Evolutionary conservation across 2,888 invertebrate species (phyloP), one percentile per base, ranked within the genome.

Genomic region (Synergus umbraculus): DNA sequence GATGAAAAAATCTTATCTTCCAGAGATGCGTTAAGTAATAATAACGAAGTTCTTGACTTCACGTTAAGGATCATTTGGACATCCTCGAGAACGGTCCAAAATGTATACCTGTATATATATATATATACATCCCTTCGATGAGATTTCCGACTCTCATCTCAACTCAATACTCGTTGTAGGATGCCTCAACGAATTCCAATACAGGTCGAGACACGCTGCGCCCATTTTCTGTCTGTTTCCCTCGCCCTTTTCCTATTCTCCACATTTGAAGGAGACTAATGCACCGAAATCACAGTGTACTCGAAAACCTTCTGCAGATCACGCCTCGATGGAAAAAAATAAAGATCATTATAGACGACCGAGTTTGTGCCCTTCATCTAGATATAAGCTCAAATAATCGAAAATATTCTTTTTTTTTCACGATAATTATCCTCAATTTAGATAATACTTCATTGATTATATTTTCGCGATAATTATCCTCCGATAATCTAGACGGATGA

Each of bases 41-140:
- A 54, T 81, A 79, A 81, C 79, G 79, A 81, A 78, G 67, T 76
- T 77, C 81, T 81, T 78, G 78, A 81, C 76, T 79, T 79, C 79
- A 66, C 10, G 66, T 66, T 66, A 44, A 66, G 66, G 18, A 44
- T 44, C 66, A 66, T 66, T 66, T 66, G 66, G n/a, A 44, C 44
- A 66, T 66, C 43, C 66, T 66, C 18, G 44, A 44, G 76, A 29
- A 54, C 15, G 29, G 22, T 49, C 49, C 44, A 43, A 18, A 66
- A n/a, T 43, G 18, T 66, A 18, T 66, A 44, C 18, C n/a, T 65
- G 41, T 69, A 49, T 44, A 49, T 46, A 67, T 67, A 43, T 43
- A 44, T 29, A 73, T 15, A 44, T 5, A 8, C 49, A 49, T 37
- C 29, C 15, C 29, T 76, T 76, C 15, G 49, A 4, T 22, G 49